Base-by-base conservation (phyloP, 2,888 invertebrate genomes). In the Pyrgus malvae region DNA sequence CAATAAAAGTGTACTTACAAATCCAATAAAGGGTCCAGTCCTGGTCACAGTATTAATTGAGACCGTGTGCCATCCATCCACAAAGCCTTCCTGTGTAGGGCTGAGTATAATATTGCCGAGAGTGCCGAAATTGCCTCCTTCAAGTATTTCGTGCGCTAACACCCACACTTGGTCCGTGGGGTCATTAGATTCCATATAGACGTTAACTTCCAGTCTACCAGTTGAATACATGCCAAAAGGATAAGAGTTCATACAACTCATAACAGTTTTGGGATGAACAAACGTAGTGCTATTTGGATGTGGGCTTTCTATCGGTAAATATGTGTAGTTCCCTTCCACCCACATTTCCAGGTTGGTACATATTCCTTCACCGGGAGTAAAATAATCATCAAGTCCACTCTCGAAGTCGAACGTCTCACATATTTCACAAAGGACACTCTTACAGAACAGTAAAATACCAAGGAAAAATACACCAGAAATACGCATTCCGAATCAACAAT, bases 351-450 rank as follows among this genome's bases (percentile, higher is more conserved):
- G 54, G 14, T 42, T 16, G 0, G 9, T 14, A 51, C 78, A 82
- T 2, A 68, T 46, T 1, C 65, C 35, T 17, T 63, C 29, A 17
- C 63, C 56, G 50, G 66, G 62, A 9, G 54, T 59, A 51, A 83
- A 83, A 2, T 62, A 53, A 2, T 59, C 60, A 1, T 69, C 61
- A 21, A 67, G 74, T 5, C 66, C 64, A 14, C 72, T 65, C 55
- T 74, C 76, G 49, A 81, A 80, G 29, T 69, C 67, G 56, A 74
- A 76, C 46, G 64, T 67, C 8, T 74, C 66, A 61, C 82, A 81
- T 37, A 60, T 59, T 16, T 78, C 70, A 61, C 74, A 58, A 16
- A 57, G 49, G 48, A 66, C 72, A 59, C 61, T 44, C 33, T 63
- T 51, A 53, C 66, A 55, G 3, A 56, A 51, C 11, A 58, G 3